Conservation (phyloP, 2,113 vertebrate genomes). For the Perca fluviatilis region DNA sequence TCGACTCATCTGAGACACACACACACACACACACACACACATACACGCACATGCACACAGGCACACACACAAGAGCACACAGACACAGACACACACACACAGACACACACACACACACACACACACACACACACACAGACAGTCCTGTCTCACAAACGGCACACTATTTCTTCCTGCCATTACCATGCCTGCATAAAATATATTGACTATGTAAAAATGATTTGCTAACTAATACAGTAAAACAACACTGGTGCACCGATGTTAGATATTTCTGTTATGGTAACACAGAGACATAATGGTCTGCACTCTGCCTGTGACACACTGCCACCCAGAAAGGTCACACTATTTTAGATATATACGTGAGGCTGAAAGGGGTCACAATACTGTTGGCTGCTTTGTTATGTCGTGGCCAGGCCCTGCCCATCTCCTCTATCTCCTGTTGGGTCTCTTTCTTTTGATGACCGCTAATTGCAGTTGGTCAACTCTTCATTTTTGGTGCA, state of each 20-base stretch:
- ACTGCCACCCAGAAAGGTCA: not conserved
- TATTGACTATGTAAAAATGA: not conserved
- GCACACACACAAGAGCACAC: too few relatives aligned
- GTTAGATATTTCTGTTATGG: not conserved
- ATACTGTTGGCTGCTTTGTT: not conserved
- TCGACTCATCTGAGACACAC: constrained; percentile 81
- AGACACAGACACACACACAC: too few relatives aligned
- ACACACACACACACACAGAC: not conserved
- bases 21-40: not conserved
- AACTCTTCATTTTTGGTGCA: not conserved
- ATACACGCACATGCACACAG: too few relatives aligned
- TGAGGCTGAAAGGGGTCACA: not conserved
- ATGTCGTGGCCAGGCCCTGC: not conserved
- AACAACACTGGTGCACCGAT: not conserved
- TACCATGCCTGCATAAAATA: not conserved
- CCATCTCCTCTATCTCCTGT: not conserved
- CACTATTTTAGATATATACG: not conserved
- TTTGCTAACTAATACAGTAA: not conserved
- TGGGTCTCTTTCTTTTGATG: not conserved
- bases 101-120: not conserved
- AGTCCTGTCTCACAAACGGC: not conserved
- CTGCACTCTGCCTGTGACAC: not conserved
- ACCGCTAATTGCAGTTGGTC: not conserved
- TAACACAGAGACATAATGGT: not conserved
- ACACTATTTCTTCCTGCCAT: not conserved